phyloP scores from a whole-genome alignment of 2,113 vertebrate genomes.

The human region DNA sequence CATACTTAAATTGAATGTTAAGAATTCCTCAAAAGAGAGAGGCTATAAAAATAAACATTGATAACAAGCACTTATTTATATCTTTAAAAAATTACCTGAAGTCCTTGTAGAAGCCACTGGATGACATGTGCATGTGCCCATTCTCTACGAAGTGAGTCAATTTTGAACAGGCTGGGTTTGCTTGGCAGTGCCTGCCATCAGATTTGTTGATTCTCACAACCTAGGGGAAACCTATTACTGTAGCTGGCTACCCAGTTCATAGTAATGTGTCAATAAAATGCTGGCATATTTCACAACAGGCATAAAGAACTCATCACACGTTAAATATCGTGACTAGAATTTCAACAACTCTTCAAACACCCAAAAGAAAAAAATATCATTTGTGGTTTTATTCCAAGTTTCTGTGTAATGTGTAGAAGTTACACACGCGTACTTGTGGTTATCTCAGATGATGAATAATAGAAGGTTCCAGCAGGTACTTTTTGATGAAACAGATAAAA shows the following conservation, averaged over 20 bases:
- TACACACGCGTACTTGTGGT: background rate
- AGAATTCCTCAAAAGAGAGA: conserved; percentile 3
- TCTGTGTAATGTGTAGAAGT: conserved; percentile 29
- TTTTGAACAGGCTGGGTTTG: background rate
- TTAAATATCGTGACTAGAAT: conserved; percentile 50
- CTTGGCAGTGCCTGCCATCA: conserved; percentile 1
- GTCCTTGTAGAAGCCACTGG: background rate
- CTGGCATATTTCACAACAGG: conserved; percentile 19
- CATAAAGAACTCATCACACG: background rate
- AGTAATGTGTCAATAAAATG: background rate
- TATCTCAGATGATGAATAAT: conserved; percentile 19
- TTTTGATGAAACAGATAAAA: background rate
- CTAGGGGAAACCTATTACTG: background rate
- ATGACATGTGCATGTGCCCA: background rate
- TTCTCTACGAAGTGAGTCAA: background rate
- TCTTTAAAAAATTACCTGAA: background rate
- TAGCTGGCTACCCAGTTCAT: conserved; percentile 31
- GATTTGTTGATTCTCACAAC: conserved; percentile 4
- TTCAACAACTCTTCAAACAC: conserved; percentile 33
- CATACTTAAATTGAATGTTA: conserved; percentile 7
- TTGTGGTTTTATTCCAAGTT: conserved; percentile 50
- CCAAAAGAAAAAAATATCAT: conserved; percentile 11
- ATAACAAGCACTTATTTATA: background rate
- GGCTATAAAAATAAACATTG: background rate
- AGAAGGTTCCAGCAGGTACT: background rate